Evolutionary conservation across 2,113 vertebrate genomes (phyloP).

Genomic region (Vulpes vulpes): DNA sequence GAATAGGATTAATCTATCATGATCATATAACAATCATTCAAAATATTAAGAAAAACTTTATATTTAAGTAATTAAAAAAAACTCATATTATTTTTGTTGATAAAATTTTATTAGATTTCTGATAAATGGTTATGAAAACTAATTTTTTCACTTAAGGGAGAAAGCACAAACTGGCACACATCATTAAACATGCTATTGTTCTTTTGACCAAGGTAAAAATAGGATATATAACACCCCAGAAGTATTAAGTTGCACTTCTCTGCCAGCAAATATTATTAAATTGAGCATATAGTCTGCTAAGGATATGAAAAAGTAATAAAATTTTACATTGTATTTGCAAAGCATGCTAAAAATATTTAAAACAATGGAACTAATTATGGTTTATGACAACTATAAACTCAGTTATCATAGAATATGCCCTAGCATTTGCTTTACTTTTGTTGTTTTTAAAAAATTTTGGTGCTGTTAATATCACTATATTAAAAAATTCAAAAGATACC

Average conservation of each 20-base stretch:
- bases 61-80: neutral
- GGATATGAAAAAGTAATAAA: neutral
- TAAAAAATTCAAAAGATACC: neutral
- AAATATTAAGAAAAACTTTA: neutral
- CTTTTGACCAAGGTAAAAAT: neutral
- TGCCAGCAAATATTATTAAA: neutral
- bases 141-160: neutral
- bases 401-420: neutral
- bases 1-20: neutral
- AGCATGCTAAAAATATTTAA: neutral
- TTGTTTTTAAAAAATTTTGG: neutral
- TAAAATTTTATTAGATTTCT: neutral
- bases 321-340: neutral
- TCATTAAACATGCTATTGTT: neutral
- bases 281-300: neutral
- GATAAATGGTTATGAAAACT: neutral
- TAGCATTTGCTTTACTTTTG: neutral
- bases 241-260: neutral
- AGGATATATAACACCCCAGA: neutral
- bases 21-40: neutral
- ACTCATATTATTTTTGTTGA: neutral
- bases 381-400: neutral
- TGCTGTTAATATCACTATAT: neutral
- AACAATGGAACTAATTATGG: neutral
- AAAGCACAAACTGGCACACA: neutral